These are phyloP conservation scores for Poeciliopsis turrubarensis DNA, from an alignment of 2,113 vertebrate species.

Conservation along the genomic window DNA sequence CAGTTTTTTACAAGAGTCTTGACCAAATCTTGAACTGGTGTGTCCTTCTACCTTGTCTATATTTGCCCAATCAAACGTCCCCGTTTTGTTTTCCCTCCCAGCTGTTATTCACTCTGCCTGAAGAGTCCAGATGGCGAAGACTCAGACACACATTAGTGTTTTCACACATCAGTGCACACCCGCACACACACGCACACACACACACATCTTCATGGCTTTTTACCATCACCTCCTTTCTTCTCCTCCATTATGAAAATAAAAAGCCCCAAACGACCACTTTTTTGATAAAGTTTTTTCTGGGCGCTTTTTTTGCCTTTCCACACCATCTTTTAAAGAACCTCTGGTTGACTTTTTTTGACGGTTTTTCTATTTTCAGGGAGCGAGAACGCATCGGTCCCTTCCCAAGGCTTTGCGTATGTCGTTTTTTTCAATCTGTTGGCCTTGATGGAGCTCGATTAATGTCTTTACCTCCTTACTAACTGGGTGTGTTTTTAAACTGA, in stretches of 20 bases:
- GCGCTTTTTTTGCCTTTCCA: constrained; percentile 80
- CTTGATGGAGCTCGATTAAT: constrained; percentile 86
- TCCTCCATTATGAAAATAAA: constrained; percentile 84
- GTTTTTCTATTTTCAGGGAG: constrained; percentile 87
- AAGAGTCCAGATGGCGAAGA: constrained; percentile 90
- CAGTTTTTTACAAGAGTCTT: constrained; percentile 46
- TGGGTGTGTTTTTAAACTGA: constrained; percentile 84
- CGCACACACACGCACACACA: constrained; percentile 6
- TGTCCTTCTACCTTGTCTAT: constrained; percentile 78
- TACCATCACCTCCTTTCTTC: constrained; percentile 85
- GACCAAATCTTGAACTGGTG: constrained; percentile 50
- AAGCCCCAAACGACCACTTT: constrained; percentile 89
- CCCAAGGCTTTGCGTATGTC: constrained; percentile 80
- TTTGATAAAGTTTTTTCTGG: constrained; percentile 85
- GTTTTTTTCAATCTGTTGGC: constrained; percentile 81
- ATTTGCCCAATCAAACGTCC: constrained; percentile 88
- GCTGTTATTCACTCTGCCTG: constrained; percentile 93
- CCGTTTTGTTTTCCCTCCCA: constrained; percentile 92
- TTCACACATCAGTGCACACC: constrained; percentile 29
- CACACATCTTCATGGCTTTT: constrained; percentile 58
- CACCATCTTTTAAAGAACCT: constrained; percentile 80
- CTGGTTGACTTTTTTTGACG: constrained; percentile 85
- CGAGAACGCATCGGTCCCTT: constrained; percentile 74
- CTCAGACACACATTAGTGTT: constrained; percentile 78
- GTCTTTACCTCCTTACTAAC: constrained; percentile 84